Evolutionary conservation across 2,113 vertebrate genomes (phyloP), one percentile per base, ranked within the genome.

Genomic region (Chaetops frenatus): DNA sequence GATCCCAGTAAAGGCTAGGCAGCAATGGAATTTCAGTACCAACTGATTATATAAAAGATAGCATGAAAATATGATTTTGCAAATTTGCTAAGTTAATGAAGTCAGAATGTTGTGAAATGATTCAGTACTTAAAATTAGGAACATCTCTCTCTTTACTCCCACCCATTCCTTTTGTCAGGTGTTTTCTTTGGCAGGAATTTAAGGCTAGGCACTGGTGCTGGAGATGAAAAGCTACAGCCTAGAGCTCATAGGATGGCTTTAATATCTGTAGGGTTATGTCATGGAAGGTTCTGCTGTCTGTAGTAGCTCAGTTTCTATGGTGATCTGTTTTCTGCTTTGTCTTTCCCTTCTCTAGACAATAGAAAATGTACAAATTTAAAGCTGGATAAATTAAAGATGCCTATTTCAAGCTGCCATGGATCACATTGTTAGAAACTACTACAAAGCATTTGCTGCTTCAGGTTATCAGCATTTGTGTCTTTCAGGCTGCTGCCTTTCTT

Each of bases 221-320:
- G 72, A 45, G 81, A 56, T 54, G 36, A 47, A 12, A 77, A 92
- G 57, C 85, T 85, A 2, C 76, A 86, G 81, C 84, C 86, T 77
- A 14, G 82, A 12, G 44, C 66, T 86, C 60, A 19, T n/a, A 57
- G 81, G 67, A 69, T 89, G 71, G 29, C 61, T 88, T 72, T 31
- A 51, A 3, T 92, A 31, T 91, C 94, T 48, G 54, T 83, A 18
- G 91, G 91, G 83, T 60, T 91, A 9, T 82, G 74, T 84, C 74
- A 21, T 56, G 69, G 73, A 78, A 70, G 81, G 87, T 54, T 96
- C 66, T 86, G 82, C 81, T 90, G 86, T 38, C 92, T 95, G 38
- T 69, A 82, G 78, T 65, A 90, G 79, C 87, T 50, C 87, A 12
- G 94, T 97, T 97, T 97, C 94, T 86, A 88, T 97, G 74, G 95